These are phyloP conservation scores for Cheilosia scutellata DNA, from an alignment of 2,888 invertebrate genomes.

Conservation along the genomic window DNA sequence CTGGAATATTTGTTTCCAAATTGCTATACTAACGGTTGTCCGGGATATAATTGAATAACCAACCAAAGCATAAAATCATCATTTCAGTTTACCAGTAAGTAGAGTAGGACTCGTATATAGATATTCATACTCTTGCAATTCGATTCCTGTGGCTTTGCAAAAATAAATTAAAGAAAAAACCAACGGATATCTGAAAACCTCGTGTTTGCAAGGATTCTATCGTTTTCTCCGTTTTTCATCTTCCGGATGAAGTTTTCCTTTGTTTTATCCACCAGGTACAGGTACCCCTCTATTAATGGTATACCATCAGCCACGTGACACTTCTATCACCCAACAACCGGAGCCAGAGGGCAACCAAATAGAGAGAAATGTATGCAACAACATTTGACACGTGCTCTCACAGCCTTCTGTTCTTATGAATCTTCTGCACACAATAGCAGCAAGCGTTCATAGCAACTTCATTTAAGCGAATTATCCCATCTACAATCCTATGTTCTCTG, in stretches of 20 bases:
- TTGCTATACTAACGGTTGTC: not conserved
- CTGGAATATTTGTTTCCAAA: slow-evolving; percentile 1
- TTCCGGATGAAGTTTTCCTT: slow-evolving; percentile 41
- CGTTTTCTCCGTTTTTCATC: slow-evolving; percentile 33
- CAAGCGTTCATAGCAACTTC: slow-evolving; percentile 23
- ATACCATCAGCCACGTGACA: slow-evolving; percentile 55
- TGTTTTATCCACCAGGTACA: slow-evolving; percentile 4
- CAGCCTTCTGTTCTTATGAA: slow-evolving; percentile 49
- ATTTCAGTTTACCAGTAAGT: not conserved
- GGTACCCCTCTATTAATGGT: not conserved
- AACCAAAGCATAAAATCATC: not conserved
- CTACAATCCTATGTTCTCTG: slow-evolving; percentile 29
- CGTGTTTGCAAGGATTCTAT: slow-evolving; percentile 55
- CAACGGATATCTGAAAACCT: slow-evolving; percentile 18
- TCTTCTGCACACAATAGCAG: slow-evolving; percentile 45
- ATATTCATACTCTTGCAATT: not conserved
- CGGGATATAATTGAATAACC: not conserved
- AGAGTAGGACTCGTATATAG: not conserved
- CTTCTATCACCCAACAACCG: slow-evolving; percentile 34
- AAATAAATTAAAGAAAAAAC: not conserved
- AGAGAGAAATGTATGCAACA: slow-evolving; percentile 33
- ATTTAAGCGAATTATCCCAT: slow-evolving; percentile 30
- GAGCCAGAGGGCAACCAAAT: slow-evolving; percentile 26
- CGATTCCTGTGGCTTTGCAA: slow-evolving; percentile 17
- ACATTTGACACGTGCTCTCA: slow-evolving; percentile 59